phyloP scores from a whole-genome alignment of 2,888 invertebrate genomes.

The Temnothorax ravouxi region DNA sequence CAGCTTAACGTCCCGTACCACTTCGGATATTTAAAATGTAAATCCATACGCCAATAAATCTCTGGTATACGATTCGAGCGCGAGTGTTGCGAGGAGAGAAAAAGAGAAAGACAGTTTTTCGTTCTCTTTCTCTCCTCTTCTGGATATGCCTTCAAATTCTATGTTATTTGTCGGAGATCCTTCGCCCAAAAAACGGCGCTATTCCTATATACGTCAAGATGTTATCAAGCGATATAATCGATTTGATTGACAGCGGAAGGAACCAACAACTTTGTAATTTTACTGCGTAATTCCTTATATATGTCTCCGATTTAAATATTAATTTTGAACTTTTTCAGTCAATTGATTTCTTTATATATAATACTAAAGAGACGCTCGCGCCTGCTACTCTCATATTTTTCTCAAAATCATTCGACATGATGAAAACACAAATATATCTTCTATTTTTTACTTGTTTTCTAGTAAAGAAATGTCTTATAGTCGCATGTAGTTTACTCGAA shows the following conservation, averaged over 20 bases:
- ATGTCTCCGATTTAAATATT: neutral
- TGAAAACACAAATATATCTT: neutral
- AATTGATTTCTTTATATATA: neutral
- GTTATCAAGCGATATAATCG: constrained; percentile 29
- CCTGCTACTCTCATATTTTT: neutral
- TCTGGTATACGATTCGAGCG: constrained; percentile 74
- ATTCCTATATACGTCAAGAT: constrained; percentile 32
- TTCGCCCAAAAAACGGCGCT: constrained; percentile 13
- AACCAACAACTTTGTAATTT: neutral
- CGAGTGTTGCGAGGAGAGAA: constrained; percentile 32
- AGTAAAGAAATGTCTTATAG: neutral
- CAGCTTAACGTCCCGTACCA: constrained; percentile 72
- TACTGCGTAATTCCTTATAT: neutral
- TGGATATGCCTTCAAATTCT: constrained; percentile 46
- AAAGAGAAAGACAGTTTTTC: constrained; percentile 49
- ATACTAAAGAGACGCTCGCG: neutral
- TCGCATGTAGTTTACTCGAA: neutral
- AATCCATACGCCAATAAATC: constrained; percentile 82
- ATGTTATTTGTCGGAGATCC: constrained; percentile 29
- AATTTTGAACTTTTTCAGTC: neutral
- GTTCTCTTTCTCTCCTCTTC: constrained; percentile 35
- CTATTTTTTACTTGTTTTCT: neutral
- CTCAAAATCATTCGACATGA: neutral
- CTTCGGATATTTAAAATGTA: constrained; percentile 82
- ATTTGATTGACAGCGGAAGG: constrained; percentile 22